Base-by-base conservation (phyloP, 2,797 vertebrate genomes). In the Botia almorhae region DNA sequence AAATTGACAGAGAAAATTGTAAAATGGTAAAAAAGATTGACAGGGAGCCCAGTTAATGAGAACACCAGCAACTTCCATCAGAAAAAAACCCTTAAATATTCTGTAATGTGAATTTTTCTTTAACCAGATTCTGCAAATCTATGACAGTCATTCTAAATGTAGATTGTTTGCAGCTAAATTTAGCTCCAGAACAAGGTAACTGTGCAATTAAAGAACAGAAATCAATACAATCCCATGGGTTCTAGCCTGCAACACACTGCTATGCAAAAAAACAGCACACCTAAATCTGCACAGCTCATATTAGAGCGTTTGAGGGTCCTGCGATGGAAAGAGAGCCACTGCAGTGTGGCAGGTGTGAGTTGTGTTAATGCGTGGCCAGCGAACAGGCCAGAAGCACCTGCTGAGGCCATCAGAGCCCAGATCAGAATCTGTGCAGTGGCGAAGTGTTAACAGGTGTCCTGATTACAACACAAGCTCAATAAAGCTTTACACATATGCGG, bases 311-410 rank as follows among this genome's bases (percentile, higher is more conserved):
- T 61, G 12, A 61, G 11, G 2, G 23, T 26, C 23, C 5, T 16
- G 12, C 3, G 3, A 61, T 61, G 12, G 51, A 19, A 26, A 58
- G 74, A 51, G 33, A 65, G 29, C 46, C 72, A 74, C 21, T 19
- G 17, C 10, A 8, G 33, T 68, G 50, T 46, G 64, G 75, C 64
- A 77, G 64, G 64, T 69, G 75, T 10, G 36, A 58, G 10, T 77
- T 13, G 74, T 76, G 75, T 58, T 69, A 39, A 48, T 58, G 75
- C 33, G 64, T 77, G 75, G 53, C 60, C 58, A 75, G 23, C 50
- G 51, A 21, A 50, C 65, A 51, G 70, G 19, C 56, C 80, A 55
- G 55, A 50, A 39, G 46, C 73, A 76, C 68, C 74, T 68, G 74
- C 74, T 71, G 56, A 43, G 67, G 56, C 29, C 50, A 71, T 76